Conservation (phyloP, 2,113 vertebrate genomes). For the Rhinoderma darwinii region DNA sequence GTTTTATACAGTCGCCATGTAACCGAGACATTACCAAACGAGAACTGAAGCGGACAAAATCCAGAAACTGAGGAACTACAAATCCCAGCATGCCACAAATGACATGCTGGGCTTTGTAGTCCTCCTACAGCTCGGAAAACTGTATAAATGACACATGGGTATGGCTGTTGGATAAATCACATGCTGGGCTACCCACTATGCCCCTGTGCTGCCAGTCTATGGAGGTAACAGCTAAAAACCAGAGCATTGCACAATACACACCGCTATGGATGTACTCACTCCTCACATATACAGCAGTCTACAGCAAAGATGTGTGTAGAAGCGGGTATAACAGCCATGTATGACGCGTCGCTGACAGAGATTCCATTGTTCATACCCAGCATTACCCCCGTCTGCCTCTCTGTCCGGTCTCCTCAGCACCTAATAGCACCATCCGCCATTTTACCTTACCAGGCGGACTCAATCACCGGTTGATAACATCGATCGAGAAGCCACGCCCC, state of each 20-base stretch:
- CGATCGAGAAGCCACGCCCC: conserved; percentile 35
- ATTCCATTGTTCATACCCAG: conserved; percentile 23
- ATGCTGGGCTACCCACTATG: not conserved
- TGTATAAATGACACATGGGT: not conserved
- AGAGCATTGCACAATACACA: conserved; percentile 41
- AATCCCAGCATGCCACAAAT: not conserved
- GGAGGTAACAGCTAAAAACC: not conserved
- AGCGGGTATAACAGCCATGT: rapidly evolving
- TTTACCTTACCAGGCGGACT: conserved; percentile 50
- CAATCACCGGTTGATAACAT: conserved; percentile 44
- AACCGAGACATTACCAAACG: not conserved
- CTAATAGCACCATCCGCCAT: conserved; percentile 50
- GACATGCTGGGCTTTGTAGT: not conserved
- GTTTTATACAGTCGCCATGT: too few species aligned
- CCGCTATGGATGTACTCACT: not conserved
- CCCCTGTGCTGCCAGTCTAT: not conserved
- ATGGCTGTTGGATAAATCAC: too few species aligned
- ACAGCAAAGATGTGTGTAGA: too few species aligned
- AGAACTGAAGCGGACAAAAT: too few species aligned
- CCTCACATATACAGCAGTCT: not conserved
- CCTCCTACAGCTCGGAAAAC: too few species aligned
- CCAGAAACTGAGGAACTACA: not conserved
- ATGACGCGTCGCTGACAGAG: not conserved
- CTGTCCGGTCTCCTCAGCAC: conserved; percentile 22
- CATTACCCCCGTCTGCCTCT: conserved; percentile 25